phyloP scores from a whole-genome alignment of 2,888 invertebrate genomes.

The Baronia brevicornis region DNA sequence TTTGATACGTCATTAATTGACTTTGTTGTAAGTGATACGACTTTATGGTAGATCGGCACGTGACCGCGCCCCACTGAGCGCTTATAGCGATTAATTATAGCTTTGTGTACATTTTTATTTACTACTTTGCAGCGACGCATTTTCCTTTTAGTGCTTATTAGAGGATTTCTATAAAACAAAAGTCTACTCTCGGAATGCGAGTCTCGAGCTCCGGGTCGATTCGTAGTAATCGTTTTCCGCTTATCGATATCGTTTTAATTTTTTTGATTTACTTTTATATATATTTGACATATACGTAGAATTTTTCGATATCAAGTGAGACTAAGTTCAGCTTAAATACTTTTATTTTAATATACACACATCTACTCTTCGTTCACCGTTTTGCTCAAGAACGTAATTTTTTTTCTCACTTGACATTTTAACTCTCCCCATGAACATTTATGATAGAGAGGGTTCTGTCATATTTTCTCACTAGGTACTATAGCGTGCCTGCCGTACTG shows the following conservation, averaged over 20 bases:
- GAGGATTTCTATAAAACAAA: conserved; percentile 15
- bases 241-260: conserved; percentile 2
- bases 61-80: conserved; percentile 21
- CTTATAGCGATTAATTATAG: conserved; percentile 16
- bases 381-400: no score
- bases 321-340: no score
- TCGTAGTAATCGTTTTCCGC: conserved; percentile 7
- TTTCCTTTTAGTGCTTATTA: conserved; percentile 17
- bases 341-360: no score
- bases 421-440: no score
- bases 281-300: no score
- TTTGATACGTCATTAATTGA: conserved; percentile 26
- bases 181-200: conserved; percentile 10
- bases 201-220: conserved; percentile 7
- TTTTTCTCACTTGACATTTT: no score
- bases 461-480: no score
- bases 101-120: conserved; percentile 9
- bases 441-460: no score
- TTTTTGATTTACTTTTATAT: conserved; percentile 2
- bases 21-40: conserved; percentile 25
- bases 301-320: no score
- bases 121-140: conserved; percentile 14
- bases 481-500: no score
- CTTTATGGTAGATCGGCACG: conserved; percentile 24
- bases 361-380: no score